Conservation (phyloP, 2,113 vertebrate species). For the Pionites leucogaster region DNA sequence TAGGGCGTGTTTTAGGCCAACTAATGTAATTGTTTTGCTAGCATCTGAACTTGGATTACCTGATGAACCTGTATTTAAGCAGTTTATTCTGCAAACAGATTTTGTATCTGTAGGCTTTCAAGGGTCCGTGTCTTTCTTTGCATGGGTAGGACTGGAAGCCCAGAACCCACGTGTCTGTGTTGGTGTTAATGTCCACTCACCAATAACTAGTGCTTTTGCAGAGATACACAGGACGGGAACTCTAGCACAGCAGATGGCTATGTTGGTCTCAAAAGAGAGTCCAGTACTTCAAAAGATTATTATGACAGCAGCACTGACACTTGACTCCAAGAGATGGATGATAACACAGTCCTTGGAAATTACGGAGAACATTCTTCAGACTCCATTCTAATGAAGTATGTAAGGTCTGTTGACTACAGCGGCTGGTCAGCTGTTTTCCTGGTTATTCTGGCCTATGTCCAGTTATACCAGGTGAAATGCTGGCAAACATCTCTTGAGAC, state of each 20-base stretch:
- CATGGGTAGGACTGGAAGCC: not conserved
- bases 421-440: not conserved
- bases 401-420: not conserved
- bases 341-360: not conserved
- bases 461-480: not conserved
- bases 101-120: not conserved
- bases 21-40: not conserved
- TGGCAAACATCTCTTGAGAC: not conserved
- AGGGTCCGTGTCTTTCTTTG: not conserved
- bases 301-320: not conserved
- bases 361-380: not conserved
- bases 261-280: not conserved
- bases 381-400: not conserved
- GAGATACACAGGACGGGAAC: not conserved
- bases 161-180: not conserved
- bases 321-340: not conserved
- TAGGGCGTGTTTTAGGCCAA: not conserved
- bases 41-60: not conserved
- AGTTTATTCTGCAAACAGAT: not conserved
- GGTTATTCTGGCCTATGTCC: not conserved
- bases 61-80: not conserved
- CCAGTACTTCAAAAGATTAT: not conserved
- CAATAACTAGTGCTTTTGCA: not conserved
- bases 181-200: not conserved
- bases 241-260: not conserved